A percentile compares a stretch with the other conserved stretches of the same genome.
These are phyloP conservation scores for Euplagia quadripunctaria DNA, from an alignment of 2,888 invertebrate genomes.

Conservation along the genomic window DNA sequence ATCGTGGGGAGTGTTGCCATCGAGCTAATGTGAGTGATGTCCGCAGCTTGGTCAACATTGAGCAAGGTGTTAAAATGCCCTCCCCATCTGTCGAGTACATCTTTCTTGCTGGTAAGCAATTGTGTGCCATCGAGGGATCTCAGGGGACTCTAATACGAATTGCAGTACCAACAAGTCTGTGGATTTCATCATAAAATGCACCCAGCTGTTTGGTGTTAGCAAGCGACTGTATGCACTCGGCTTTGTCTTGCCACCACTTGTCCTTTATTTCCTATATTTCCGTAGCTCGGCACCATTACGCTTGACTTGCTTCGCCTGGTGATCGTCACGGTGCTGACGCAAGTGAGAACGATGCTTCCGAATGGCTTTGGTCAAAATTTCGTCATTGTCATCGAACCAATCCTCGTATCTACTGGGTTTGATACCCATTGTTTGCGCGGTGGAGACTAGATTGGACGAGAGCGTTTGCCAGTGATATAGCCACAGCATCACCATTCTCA, in stretches of 20 bases:
- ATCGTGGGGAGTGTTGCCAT: no score
- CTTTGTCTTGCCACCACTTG: not conserved
- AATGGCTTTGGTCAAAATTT: not conserved
- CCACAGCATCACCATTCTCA: no score
- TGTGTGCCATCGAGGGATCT: not conserved
- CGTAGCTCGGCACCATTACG: no score
- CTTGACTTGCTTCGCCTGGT: no score
- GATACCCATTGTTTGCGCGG: no score
- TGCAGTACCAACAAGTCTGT: not conserved
- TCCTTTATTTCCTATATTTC: not conserved
- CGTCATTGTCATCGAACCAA: not conserved
- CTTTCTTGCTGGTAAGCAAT: not conserved
- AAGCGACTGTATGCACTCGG: no score
- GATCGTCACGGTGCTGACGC: no score
- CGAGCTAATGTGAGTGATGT: not conserved
- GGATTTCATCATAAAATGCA: not conserved
- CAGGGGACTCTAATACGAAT: no score
- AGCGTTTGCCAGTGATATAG: no score
- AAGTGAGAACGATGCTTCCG: not conserved
- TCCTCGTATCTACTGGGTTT: conserved; percentile 4
- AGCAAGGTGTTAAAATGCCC: not conserved
- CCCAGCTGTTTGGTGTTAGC: not conserved
- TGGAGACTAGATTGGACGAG: no score
- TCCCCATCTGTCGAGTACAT: no score
- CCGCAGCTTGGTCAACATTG: not conserved